Base-by-base conservation (phyloP, 2,888 invertebrate genomes). In the Drosophila yooni region DNA sequence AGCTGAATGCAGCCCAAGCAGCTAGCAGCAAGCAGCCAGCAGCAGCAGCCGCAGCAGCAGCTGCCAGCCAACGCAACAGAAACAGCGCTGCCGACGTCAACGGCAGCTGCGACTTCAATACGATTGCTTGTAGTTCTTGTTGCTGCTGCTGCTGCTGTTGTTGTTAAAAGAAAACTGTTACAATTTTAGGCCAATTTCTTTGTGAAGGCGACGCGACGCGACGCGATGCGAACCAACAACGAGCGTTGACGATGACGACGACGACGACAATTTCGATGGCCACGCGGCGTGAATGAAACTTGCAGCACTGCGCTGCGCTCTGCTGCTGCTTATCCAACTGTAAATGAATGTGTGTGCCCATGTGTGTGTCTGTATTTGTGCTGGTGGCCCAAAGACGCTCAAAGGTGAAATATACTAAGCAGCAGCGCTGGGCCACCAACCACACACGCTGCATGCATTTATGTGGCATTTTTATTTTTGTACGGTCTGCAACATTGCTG, bases 321-420 rank as follows among this genome's bases (percentile, higher is more conserved):
- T 85, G 83, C 82, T 82, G 86, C 67, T 70, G 57, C 61, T 60
- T 70, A 58, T 67, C 52, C 69, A 60, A 63, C 57, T 69, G 56
- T 43, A 15, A 29, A 33, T 34, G 52, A 38, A 46, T 52, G 52
- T 21, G 38, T 29, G 43, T 57, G 59, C 36, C 52, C 27, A 31
- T 29, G 29, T 15, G 21, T 29, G 31, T 38, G 29, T 36, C 29
- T 66, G 62, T 50, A 1, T 63, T 50, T 38, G 53, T 63, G 50
- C 27, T 58, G 69, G 72, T 75, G 38, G 64, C 67, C 74, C 78
- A 88, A 91, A 90, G 86, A 83, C 91, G 79, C 79, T 67, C 82
- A 73, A 90, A 90, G 90, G 91, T 91, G 91, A 91, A 89, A 89
- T 91, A 91, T 91, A 91, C 84, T 89, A 91, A 71, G 67, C 21